Conservation (phyloP, 2,113 vertebrate genomes). For the Actinemys pallida region DNA sequence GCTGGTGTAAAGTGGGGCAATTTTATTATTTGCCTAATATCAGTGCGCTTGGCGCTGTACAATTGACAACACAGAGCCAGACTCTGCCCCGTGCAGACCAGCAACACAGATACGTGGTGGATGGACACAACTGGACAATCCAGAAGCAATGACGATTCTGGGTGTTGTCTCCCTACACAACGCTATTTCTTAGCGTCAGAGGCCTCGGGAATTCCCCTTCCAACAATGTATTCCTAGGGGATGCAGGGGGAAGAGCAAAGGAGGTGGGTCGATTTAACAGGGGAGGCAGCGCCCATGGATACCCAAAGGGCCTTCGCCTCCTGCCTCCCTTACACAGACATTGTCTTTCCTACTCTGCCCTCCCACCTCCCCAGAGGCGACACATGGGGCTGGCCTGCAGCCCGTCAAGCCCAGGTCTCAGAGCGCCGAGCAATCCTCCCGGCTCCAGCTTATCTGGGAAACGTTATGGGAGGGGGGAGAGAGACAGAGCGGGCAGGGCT, state of each 20-base stretch:
- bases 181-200: not conserved
- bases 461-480: not conserved
- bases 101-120: not conserved
- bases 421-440: not conserved
- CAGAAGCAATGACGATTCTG: not conserved
- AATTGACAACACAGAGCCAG: not conserved
- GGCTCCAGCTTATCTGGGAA: not conserved
- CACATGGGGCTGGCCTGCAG: fast-evolving
- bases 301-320: not conserved
- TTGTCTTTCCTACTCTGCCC: not conserved
- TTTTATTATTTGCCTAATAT: not conserved
- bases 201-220: not conserved
- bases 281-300: not conserved
- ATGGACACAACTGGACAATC: not conserved
- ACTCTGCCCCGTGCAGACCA: not conserved
- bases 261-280: not conserved
- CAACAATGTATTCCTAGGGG: not conserved
- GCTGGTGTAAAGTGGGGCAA: not conserved
- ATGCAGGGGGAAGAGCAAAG: not conserved
- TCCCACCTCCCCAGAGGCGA: too few species aligned
- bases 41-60: not conserved
- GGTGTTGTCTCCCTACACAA: not conserved
- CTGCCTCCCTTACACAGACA: not conserved
- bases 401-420: not conserved
- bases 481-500: not conserved